These are phyloP conservation scores for Cremastinae sp. DNA, from an alignment of 2,888 invertebrate species.

Conservation along the genomic window DNA sequence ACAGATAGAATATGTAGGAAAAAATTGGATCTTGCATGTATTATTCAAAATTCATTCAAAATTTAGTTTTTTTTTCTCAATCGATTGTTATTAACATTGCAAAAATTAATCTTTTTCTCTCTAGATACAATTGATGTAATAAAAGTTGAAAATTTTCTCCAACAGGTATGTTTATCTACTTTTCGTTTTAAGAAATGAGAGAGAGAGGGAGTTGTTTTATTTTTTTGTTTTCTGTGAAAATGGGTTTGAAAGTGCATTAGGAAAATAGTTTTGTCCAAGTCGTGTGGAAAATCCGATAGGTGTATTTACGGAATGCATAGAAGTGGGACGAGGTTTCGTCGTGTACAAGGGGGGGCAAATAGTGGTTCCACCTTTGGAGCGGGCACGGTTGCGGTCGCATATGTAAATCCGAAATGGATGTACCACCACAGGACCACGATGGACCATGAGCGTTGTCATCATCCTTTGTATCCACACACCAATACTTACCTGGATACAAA, in stretches of 20 bases:
- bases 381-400: constrained; percentile 64
- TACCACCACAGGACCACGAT: constrained; percentile 36
- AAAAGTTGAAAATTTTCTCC: too few relatives aligned
- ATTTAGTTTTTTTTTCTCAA: too few relatives aligned
- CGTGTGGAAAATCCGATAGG: constrained; percentile 2
- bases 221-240: too few relatives aligned
- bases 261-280: neutral
- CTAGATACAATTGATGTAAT: too few relatives aligned
- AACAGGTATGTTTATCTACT: too few relatives aligned
- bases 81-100: too few relatives aligned
- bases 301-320: constrained; percentile 4
- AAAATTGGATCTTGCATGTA: too few relatives aligned
- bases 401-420: constrained; percentile 67
- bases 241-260: neutral
- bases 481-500: neutral
- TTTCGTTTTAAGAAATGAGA: too few relatives aligned
- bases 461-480: constrained; percentile 11
- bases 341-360: constrained; percentile 58
- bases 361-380: constrained; percentile 60
- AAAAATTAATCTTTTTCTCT: too few relatives aligned
- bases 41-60: too few relatives aligned
- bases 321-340: neutral
- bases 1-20: too few relatives aligned
- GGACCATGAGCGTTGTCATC: constrained; percentile 49
- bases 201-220: too few relatives aligned